phyloP scores from a whole-genome alignment of 2,113 vertebrate species.

The Festucalex cinctus region DNA sequence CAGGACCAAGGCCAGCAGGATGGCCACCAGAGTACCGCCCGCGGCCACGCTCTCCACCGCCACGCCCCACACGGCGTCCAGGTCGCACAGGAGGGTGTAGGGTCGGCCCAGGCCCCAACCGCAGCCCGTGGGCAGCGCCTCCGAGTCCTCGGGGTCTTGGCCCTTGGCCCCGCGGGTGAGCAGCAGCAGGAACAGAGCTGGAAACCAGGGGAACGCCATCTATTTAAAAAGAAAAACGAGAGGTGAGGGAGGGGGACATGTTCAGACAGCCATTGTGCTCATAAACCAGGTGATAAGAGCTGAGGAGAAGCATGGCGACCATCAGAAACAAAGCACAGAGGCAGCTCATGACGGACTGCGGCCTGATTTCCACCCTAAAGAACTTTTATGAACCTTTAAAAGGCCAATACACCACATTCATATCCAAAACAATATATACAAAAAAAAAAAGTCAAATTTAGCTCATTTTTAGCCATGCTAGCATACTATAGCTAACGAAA shows the following conservation, averaged over 20 bases:
- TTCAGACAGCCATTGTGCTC: slow-evolving; percentile 5
- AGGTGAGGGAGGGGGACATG: slow-evolving; percentile 4
- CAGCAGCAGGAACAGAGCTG: slow-evolving; percentile 80
- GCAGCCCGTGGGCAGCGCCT: slow-evolving; percentile 80
- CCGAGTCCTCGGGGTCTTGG: slow-evolving; percentile 69
- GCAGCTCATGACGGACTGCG: neutral
- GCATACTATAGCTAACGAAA: no score
- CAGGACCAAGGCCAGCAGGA: slow-evolving; percentile 83
- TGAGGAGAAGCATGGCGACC: neutral
- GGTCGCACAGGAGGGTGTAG: slow-evolving; percentile 88
- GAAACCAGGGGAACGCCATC: slow-evolving; percentile 60
- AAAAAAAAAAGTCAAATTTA: neutral
- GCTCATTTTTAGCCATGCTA: neutral
- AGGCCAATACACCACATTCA: neutral
- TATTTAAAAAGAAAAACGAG: slow-evolving; percentile 35
- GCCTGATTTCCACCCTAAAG: neutral
- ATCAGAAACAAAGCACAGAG: neutral
- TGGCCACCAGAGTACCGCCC: slow-evolving; percentile 79
- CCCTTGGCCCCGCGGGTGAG: slow-evolving; percentile 65
- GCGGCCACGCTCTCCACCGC: slow-evolving; percentile 85
- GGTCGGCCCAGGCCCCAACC: slow-evolving; percentile 84
- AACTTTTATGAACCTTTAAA: neutral
- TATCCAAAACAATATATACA: neutral
- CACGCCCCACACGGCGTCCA: slow-evolving; percentile 95
- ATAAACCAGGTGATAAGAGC: neutral